Evolutionary conservation across 1,140 invertebrate genomes (phyloP).

Genomic region (Penaeus japonicus): DNA sequence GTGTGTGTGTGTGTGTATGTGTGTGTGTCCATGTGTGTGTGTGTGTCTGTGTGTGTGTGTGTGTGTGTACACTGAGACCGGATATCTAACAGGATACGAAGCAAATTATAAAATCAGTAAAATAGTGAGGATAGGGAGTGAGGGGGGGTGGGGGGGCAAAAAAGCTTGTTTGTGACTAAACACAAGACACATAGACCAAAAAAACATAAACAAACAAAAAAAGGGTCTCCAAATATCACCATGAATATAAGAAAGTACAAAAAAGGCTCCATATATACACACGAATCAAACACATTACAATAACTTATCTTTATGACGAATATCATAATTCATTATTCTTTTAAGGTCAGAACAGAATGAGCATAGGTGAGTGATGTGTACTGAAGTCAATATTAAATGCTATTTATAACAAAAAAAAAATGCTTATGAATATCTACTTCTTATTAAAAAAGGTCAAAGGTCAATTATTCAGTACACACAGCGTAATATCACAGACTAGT

Average conservation of each 20-base stretch:
- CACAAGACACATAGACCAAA: no score
- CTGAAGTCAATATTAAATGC: conserved; percentile 22
- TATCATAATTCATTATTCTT: not conserved
- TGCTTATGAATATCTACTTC: not conserved
- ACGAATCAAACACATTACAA: not conserved
- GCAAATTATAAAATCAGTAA: no score
- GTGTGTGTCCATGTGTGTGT: no score
- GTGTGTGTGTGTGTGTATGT: no score
- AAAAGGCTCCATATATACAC: not conserved
- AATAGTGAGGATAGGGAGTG: no score
- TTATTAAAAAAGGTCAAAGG: not conserved
- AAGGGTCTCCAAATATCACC: not conserved
- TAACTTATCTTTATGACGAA: not conserved
- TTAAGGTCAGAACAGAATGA: not conserved
- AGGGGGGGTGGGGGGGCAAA: no score
- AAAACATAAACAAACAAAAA: not conserved
- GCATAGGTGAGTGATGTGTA: conserved; percentile 35
- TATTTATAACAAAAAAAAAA: not conserved
- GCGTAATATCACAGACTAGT: conserved; percentile 39
- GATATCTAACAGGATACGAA: no score
- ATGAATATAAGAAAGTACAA: not conserved
- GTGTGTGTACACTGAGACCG: no score
- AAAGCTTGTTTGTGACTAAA: no score
- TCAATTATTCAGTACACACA: conserved; percentile 14
- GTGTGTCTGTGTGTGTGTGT: no score